Percentiles rank a stretch among this genome's conserved stretches.
These are phyloP conservation scores for Lasioglossum zephyrum DNA, from an alignment of 2,888 invertebrate species.

Conservation along the genomic window DNA sequence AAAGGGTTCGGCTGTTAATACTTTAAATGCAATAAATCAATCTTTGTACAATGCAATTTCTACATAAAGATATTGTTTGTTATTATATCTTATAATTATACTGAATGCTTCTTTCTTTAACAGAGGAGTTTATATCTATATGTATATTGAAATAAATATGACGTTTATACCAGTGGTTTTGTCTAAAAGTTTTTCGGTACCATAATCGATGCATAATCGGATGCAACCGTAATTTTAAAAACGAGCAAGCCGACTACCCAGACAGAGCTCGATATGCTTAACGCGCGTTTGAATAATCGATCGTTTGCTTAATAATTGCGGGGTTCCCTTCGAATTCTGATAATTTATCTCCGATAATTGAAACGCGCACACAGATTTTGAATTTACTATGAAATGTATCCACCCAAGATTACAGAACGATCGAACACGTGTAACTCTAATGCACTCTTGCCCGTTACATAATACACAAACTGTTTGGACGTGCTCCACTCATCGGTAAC, in stretches of 20 bases:
- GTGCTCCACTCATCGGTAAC: not conserved
- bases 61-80: too few relatives aligned
- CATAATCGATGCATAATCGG: not conserved
- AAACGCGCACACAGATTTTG: slow-evolving; percentile 13
- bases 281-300: slow-evolving; percentile 13
- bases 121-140: too few relatives aligned
- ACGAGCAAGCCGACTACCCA: not conserved
- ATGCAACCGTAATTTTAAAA: not conserved
- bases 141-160: too few relatives aligned
- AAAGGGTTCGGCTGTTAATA: too few relatives aligned
- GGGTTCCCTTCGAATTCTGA: not conserved
- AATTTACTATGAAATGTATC: slow-evolving; percentile 3
- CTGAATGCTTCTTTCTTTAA: too few relatives aligned
- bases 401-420: not conserved
- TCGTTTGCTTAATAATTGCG: slow-evolving; percentile 5
- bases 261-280: not conserved
- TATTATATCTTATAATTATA: too few relatives aligned
- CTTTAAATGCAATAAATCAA: too few relatives aligned
- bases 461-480: not conserved
- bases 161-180: too few relatives aligned
- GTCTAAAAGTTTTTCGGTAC: too few relatives aligned
- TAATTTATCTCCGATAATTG: slow-evolving; percentile 2
- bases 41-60: too few relatives aligned
- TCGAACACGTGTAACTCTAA: slow-evolving; percentile 9
- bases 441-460: not conserved